These are phyloP conservation scores for Pseudopodoces humilis DNA, from an alignment of 2,113 vertebrate genomes.

Conservation along the genomic window DNA sequence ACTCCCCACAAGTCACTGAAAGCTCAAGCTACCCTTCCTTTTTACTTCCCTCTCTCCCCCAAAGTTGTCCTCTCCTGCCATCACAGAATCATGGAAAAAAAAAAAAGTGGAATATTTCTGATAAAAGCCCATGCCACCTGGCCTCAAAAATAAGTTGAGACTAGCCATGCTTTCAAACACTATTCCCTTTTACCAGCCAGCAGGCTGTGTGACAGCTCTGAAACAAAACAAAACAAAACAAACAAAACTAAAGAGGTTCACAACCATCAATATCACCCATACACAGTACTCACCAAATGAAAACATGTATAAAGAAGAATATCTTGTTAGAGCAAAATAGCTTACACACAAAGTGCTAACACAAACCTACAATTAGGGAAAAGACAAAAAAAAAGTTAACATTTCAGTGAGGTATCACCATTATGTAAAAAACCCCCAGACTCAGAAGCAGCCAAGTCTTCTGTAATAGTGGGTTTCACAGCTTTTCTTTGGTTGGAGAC, in stretches of 20 bases:
- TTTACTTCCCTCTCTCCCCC: neutral
- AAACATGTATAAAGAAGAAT: neutral
- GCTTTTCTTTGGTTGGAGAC: neutral
- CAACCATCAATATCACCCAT: neutral
- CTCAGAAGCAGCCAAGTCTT: neutral
- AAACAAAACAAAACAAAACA: neutral
- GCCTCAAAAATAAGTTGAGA: neutral
- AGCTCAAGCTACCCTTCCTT: neutral
- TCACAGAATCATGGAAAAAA: neutral
- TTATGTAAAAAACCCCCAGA: neutral
- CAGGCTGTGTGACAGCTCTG: neutral
- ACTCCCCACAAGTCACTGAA: neutral
- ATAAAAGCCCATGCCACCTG: rapidly evolving
- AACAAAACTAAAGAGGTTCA: neutral
- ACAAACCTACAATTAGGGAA: neutral
- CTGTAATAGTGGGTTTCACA: neutral
- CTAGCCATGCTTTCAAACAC: neutral
- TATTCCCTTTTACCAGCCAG: neutral
- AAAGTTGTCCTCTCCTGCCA: neutral
- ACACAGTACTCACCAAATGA: neutral
- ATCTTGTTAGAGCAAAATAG: neutral
- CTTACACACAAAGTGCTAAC: neutral
- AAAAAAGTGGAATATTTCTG: rapidly evolving
- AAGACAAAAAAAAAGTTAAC: neutral
- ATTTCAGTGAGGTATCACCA: neutral